phyloP scores from a whole-genome alignment of 92 coral and sea anemone genomes.

The Zoanthus sociatus region DNA sequence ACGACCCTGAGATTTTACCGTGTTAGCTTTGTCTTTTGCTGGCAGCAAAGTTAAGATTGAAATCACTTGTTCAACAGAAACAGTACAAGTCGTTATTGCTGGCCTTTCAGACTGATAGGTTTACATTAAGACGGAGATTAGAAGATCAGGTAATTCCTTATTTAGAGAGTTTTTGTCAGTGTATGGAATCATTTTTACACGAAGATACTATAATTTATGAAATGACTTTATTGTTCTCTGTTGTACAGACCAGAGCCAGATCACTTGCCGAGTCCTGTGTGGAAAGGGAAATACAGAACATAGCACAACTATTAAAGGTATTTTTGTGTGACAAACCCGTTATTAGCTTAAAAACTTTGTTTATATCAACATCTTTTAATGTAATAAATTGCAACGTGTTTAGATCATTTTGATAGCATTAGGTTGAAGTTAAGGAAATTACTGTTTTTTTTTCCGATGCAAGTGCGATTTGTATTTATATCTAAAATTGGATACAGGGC shows the following conservation, averaged over 20 bases:
- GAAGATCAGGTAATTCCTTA: constrained; percentile 81
- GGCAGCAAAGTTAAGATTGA: neutral
- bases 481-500: too few species aligned
- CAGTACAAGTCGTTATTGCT: constrained; percentile 88
- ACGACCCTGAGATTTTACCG: too few species aligned
- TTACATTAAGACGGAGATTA: constrained; percentile 80
- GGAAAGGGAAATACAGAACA: constrained; percentile 71
- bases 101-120: constrained; percentile 95
- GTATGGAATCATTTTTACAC: neutral
- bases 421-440: too few species aligned
- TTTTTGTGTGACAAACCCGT: neutral
- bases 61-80: constrained; percentile 63
- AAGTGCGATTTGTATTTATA: too few species aligned
- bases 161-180: neutral
- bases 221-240: neutral
- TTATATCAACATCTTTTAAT: neutral
- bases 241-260: constrained; percentile 80
- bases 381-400: too few species aligned
- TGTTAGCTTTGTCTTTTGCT: neutral
- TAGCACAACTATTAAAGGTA: constrained; percentile 79
- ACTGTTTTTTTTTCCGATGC: too few species aligned
- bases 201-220: neutral
- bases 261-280: constrained; percentile 82
- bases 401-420: too few species aligned
- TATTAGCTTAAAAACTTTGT: too few species aligned